Base-by-base conservation (phyloP, 2,113 vertebrate species). In the Sinocyclocheilus rhinocerous region DNA sequence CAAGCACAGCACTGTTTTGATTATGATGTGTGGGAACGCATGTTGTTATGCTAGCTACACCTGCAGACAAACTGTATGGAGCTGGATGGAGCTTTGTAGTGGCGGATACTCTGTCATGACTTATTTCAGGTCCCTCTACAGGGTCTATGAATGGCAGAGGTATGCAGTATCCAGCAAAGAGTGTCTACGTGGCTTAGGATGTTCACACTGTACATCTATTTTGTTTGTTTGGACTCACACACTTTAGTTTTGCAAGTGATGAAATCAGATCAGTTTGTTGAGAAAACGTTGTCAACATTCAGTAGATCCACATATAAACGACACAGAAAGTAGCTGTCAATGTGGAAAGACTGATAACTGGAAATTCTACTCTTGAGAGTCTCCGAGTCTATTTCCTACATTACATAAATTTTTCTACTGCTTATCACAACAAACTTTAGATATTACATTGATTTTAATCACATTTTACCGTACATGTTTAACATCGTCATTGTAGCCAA, bases 1-100 rank as follows among this genome's bases (percentile, higher is more conserved):
- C 85, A 48, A 78, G 65, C 63, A 50, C 87, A 85, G 87, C 87
- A 85, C 36, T 85, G 75, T 83, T 89, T 87, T 89, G 85, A 85
- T 87, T 82, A 85, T 78, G 85, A 85, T 85, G 88, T 85, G 77
- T 87, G 86, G 73, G 48, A 83, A 87, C 52, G 84, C 24, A 22
- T 77, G 88, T 81, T 81, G 79, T 81, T 77, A 81, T 22, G 24
- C 81, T n/a, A 67, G 57, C 77, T 82, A 81, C 67, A 79, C 70
- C 69, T 86, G 77, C 85, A 89, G 76, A 86, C 72, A 81, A 78
- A 26, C 63, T 52, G 79, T 79, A 85, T 7, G 9, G 42, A 69
- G 76, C 55, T 26, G 73, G 63, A 73, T 73, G 79, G 65, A 83
- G 86, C 86, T 75, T 45, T 87, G 83, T 84, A 79, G 75, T 83